phyloP scores from a whole-genome alignment of 2,888 invertebrate species.

The Apoderus coryli region DNA sequence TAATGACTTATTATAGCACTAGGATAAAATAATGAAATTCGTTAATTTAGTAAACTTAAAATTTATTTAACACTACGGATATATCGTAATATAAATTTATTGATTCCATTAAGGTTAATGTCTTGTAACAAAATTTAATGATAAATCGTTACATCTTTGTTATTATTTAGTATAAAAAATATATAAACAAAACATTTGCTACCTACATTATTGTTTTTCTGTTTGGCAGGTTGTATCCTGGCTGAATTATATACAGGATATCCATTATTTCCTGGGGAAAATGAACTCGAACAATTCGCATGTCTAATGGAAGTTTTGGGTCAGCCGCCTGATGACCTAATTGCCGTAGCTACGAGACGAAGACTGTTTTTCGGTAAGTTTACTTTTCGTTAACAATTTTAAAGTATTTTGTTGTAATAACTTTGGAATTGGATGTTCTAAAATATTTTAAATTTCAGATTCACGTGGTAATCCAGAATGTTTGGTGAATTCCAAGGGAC shows the following conservation, averaged over 20 bases:
- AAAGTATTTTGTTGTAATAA: too few relatives aligned
- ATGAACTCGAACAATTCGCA: slow-evolving; percentile 91
- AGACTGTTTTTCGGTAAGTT: slow-evolving; percentile 72
- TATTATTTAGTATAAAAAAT: not conserved
- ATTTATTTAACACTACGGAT: too few relatives aligned
- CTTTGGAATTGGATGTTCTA: too few relatives aligned
- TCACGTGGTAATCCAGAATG: slow-evolving; percentile 84
- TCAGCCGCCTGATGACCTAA: slow-evolving; percentile 73
- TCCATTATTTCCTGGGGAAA: slow-evolving; percentile 92
- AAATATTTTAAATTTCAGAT: slow-evolving; percentile 49
- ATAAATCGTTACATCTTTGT: not conserved
- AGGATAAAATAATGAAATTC: too few relatives aligned
- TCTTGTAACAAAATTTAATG: not conserved
- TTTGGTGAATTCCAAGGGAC: slow-evolving; percentile 86
- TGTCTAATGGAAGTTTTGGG: slow-evolving; percentile 95
- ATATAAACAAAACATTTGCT: slow-evolving; percentile 6
- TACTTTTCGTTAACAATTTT: slow-evolving; percentile 5
- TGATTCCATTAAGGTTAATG: too few relatives aligned
- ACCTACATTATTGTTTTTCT: slow-evolving; percentile 2
- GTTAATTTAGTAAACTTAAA: too few relatives aligned
- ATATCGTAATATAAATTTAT: too few relatives aligned
- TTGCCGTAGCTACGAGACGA: slow-evolving; percentile 72
- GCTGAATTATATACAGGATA: slow-evolving; percentile 93
- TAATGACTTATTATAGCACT: too few relatives aligned
- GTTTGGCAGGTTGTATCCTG: slow-evolving; percentile 67